Evolutionary conservation across 2,113 vertebrate species (phyloP).

Genomic region (Sus scrofa): T2T-Sscrofa CM000830.6:87172001-87172500

Average conservation of each 20-base stretch:
- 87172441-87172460: fast-evolving
- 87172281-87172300: background rate
- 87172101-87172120: background rate
- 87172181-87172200: slow-evolving; percentile 33
- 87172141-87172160: slow-evolving; percentile 3
- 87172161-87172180: background rate
- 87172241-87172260: background rate
- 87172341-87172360: background rate
- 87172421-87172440: background rate
- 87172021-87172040: background rate
- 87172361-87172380: background rate
- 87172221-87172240: background rate
- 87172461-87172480: background rate
- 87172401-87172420: background rate
- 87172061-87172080: slow-evolving; percentile 44
- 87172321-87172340: background rate
- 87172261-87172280: slow-evolving; percentile 16
- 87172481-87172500: background rate
- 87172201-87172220: background rate
- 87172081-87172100: background rate
- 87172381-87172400: background rate
- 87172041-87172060: background rate
- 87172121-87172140: background rate
- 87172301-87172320: background rate
- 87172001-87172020: background rate